Base-by-base conservation (phyloP, 1,140 invertebrate genomes). In the Propsilocerus akamusi region DNA sequence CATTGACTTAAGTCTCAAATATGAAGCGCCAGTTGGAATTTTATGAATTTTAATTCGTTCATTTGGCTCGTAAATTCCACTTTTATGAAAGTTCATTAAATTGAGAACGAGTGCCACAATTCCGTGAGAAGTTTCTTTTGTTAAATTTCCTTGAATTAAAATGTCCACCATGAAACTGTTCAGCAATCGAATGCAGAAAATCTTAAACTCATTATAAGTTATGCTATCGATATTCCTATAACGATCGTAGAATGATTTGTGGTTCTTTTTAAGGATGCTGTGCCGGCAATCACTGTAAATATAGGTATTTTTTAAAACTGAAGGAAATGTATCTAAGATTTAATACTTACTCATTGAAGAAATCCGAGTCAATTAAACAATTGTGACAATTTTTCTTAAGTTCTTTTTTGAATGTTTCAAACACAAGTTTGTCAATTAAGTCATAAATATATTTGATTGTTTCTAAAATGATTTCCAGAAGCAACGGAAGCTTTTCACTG, bases 1-100 rank as follows among this genome's bases (percentile, higher is more conserved):
- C 49, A 87, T 75, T 37, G 78, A 80, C 51, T 41, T 41, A 6
- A 8, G 6, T 41, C 23, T 41, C 23, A 41, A 22, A 6, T n/a
- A 41, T 5, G 34, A 22, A 8, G 34, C 5, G 34, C 34, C 34
- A 17, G 10, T 14, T 1, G 34, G 34, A 41, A 41, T n/a, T 20
- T 41, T 7, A 41, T 41, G 22, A 17, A 41, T 41, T 41, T 41
- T 14, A 22, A 20, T n/a, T n/a, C n/a, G 7, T 30, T 30, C 28
- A 30, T 30, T 30, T 30, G 28, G 28, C 12, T 41, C 34, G 34
- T 41, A 5, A 7, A 41, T n/a, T n/a, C n/a, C n/a, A n/a, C n/a
- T 41, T 41, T 20, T 41, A 22, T 41, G 34, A 22, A 22, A 22
- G 5, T 20, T 41, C 5, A 41, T 8, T 22, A 22, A 22, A 17